Base-by-base conservation (phyloP, 2,797 vertebrate genomes). In the Dendrocincla tyrannina region DNA sequence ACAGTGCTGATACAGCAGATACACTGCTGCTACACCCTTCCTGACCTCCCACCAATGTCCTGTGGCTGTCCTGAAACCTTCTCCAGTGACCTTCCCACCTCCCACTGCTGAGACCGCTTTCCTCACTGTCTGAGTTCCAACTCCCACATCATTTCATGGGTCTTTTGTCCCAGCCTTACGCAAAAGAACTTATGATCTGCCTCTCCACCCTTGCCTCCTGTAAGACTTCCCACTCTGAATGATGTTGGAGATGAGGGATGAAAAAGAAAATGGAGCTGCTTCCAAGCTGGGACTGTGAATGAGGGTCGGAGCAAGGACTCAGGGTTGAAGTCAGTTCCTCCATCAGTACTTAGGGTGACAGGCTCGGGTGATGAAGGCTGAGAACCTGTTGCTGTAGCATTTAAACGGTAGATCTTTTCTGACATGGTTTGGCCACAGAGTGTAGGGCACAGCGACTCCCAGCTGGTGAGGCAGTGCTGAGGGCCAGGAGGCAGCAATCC, bases 371-470 rank as follows among this genome's bases (percentile, higher is more conserved):
- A n/a, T 9, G 10, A 59, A 74, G 56, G 44, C 67, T 46, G 67
- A 64, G 60, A 50, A 64, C 30, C 42, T 1, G 0, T 32, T 35
- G 44, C 37, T 83, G 0, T 22, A 24, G 55, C 17, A 2, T 46
- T 50, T 20, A 42, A 41, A 47, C 58, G 56, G 30, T 2, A 46
- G 30, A 79, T 42, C 27, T 47, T 42, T 64, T 9, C 39, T 62
- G 35, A 35, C 0, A 13, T 9, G 3, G 5, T 44, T 53, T 22
- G 49, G 32, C 39, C 53, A 2, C 13, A 2, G 25, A 42, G 14
- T 3, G 0, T 0, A 37, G 24, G 17, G 35, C 27, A 59, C 44
- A 1, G 0, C 2, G 11, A 32, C 10, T 53, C 17, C 39, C 28
- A 32, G 0, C 3, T 3, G 0, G 18, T 79, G 32, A 37, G 22